These are phyloP conservation scores for Eueides isabella DNA, from an alignment of 1,140 invertebrate genomes.

Conservation along the genomic window DNA sequence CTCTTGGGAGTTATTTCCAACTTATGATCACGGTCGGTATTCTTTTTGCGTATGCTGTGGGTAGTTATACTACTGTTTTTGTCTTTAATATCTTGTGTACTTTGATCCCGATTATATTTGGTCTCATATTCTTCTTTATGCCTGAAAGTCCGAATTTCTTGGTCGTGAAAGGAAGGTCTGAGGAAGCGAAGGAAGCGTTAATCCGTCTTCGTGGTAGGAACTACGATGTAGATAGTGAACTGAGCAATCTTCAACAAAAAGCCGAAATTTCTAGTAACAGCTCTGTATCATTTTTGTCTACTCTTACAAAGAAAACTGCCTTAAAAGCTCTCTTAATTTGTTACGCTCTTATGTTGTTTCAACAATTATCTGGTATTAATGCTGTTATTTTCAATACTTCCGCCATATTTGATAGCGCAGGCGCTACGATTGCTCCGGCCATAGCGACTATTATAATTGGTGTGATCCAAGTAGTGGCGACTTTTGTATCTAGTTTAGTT, in stretches of 20 bases:
- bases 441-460: conserved; percentile 89
- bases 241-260: conserved; percentile 84
- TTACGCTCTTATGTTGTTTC: conserved; percentile 91
- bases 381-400: conserved; percentile 92
- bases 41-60: conserved; percentile 86
- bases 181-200: conserved; percentile 85
- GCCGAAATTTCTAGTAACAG: conserved; percentile 82
- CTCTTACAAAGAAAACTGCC: conserved; percentile 84
- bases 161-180: conserved; percentile 83
- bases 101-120: conserved; percentile 86
- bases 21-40: conserved; percentile 90
- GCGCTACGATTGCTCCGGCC: conserved; percentile 81
- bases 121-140: conserved; percentile 87
- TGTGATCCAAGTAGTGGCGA: conserved; percentile 89
- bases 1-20: conserved; percentile 90
- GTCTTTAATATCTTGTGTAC: conserved; percentile 86
- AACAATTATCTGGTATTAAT: conserved; percentile 93
- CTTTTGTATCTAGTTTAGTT: conserved; percentile 86
- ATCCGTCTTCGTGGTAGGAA: conserved; percentile 85
- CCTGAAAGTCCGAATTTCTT: conserved; percentile 89
- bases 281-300: conserved; percentile 80
- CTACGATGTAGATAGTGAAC: conserved; percentile 85
- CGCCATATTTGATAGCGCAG: conserved; percentile 87
- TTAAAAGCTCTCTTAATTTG: conserved; percentile 88
- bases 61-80: conserved; percentile 83